phyloP scores from a whole-genome alignment of 1,140 invertebrate species.

The Drosophila auraria region DNA sequence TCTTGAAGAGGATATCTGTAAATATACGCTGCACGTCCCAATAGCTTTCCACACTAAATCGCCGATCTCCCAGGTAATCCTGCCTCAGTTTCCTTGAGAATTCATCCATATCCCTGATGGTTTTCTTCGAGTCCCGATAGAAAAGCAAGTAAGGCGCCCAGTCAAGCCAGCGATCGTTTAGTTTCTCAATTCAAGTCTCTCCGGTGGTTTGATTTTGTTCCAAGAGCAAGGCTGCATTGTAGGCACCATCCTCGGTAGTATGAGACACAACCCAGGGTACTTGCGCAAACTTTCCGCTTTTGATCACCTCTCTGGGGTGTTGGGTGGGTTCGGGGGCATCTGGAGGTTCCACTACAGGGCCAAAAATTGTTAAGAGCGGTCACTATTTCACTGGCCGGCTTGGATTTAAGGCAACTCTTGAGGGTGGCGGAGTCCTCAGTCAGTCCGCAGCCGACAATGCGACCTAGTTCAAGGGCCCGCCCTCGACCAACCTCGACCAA shows the following conservation, averaged over 20 bases:
- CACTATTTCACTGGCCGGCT: conserved; percentile 80
- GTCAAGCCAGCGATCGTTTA: conserved; percentile 59
- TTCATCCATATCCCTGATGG: conserved; percentile 35
- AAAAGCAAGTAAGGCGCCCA: conserved; percentile 59
- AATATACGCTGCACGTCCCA: conserved; percentile 52
- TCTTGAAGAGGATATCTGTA: conserved; percentile 62
- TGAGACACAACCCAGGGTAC: conserved; percentile 71
- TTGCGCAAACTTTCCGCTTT: too few species aligned
- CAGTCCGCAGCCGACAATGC: conserved; percentile 86
- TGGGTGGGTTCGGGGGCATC: too few species aligned
- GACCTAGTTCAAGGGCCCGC: conserved; percentile 86
- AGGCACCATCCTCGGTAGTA: conserved; percentile 86
- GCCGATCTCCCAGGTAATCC: conserved; percentile 44
- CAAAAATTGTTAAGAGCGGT: conserved; percentile 86
- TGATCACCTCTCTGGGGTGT: too few species aligned
- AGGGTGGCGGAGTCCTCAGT: conserved; percentile 78
- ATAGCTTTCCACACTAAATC: conserved; percentile 58
- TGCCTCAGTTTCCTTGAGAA: conserved; percentile 38
- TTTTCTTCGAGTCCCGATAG: conserved; percentile 34
- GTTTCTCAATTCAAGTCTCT: conserved; percentile 23
- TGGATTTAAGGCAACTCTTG: conserved; percentile 87
- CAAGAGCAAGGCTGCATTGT: conserved; percentile 83
- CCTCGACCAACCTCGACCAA: conserved; percentile 86
- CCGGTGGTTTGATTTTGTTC: conserved; percentile 13
- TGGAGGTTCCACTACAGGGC: conserved; percentile 86